Base-by-base conservation (phyloP, 2,113 vertebrate genomes). In the Zosterops pallidus region DNA sequence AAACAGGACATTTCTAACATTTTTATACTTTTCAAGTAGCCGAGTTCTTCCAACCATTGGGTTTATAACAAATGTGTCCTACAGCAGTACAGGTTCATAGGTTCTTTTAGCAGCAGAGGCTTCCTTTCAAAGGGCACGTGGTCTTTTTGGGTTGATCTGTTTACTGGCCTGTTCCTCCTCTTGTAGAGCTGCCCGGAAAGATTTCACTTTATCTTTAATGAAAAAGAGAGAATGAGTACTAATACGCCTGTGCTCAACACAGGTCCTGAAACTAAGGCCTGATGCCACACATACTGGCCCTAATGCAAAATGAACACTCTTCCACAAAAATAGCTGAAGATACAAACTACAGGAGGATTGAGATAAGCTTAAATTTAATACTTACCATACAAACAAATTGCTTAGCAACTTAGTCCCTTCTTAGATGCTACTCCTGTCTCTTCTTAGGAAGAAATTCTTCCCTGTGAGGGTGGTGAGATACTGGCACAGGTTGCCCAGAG, bases 101-200 rank as follows among this genome's bases (percentile, higher is more conserved):
- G 90, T 93, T 97, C 94, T 92, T 96, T 97, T 89, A 97, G 96
- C 96, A 98, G 96, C 96, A 96, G 90, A 92, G 49, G 55, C 65
- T 86, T 88, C 35, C 24, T 77, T 96, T 98, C 98, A 99, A 97
- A 99, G 98, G 52, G 99, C 98, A 57, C 98, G 98, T 92, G 99
- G 98, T 97, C 99, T 99, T 96, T 99, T 99, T 42, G 98, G 98
- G 95, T 98, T 99, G 86, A 99, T 99, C 97, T 99, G 99, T 98
- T 99, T 98, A 98, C 99, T 99, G 62, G 99, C 99, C 90, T 99
- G 99, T 96, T 99, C 99, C 87, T 99, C 99, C 60, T 99, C 99
- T 96, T 99, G 99, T 26, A 99, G 98, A 41, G 99, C 95, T 81
- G 98, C 98, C 52, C 99, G 99, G 98, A 99, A 99, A 77, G 99